These are phyloP conservation scores for Poecilia gillii DNA, from an alignment of 2,797 vertebrate species.

Conservation along the genomic window DNA sequence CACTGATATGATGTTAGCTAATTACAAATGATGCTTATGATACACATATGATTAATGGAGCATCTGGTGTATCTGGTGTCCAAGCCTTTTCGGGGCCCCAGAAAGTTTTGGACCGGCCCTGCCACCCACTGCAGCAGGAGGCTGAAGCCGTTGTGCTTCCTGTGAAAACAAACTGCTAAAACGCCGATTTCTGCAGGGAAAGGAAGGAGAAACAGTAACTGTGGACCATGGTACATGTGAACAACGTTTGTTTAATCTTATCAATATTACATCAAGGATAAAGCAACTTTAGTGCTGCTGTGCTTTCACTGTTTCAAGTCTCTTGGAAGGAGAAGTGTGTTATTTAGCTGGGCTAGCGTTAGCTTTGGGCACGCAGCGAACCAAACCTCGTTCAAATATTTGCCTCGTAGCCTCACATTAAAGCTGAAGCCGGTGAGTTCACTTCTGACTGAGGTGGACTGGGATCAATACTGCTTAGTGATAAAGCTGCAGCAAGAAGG, in stretches of 20 bases:
- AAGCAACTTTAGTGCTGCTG: not conserved
- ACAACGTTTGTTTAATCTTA: not conserved
- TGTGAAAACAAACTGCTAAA: not conserved
- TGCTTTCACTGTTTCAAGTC: not conserved
- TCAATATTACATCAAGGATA: not conserved
- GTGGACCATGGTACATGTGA: not conserved
- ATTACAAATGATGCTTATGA: too few species aligned
- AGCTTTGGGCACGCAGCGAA: constrained; percentile 46
- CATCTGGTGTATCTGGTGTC: too few species aligned
- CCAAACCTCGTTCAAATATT: constrained; percentile 43
- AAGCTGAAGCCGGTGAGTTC: constrained; percentile 64
- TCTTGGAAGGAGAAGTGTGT: constrained; percentile 25
- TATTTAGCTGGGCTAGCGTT: constrained; percentile 35
- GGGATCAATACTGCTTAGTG: constrained; percentile 65
- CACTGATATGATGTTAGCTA: too few species aligned
- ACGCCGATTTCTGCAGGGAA: not conserved
- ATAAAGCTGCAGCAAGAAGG: constrained; percentile 40
- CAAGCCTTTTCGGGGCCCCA: too few species aligned
- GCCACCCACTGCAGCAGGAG: not conserved
- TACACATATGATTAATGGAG: too few species aligned
- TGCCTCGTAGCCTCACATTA: constrained; percentile 48
- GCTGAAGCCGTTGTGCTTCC: not conserved
- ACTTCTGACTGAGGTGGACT: constrained; percentile 58
- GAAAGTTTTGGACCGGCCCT: too few species aligned
- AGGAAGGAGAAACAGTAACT: not conserved